phyloP scores from a whole-genome alignment of 2,113 vertebrate genomes.

The Macrotus californicus region DNA sequence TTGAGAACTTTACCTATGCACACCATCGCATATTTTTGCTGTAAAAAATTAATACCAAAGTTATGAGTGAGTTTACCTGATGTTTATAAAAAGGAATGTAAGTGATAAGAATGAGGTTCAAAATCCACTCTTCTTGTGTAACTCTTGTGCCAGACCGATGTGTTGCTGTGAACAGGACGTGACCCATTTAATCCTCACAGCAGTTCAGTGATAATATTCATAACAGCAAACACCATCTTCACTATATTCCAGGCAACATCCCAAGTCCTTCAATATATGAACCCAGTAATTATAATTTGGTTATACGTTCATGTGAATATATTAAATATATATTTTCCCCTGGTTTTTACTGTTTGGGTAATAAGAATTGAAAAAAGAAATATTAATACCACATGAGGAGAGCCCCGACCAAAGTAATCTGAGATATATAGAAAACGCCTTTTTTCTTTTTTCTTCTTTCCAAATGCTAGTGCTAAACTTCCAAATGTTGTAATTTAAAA shows the following conservation, averaged over 20 bases:
- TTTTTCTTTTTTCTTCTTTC: constrained; percentile 66
- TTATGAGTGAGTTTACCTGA: background rate
- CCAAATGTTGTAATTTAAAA: constrained; percentile 69
- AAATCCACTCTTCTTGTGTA: background rate
- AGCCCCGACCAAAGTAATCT: constrained; percentile 71
- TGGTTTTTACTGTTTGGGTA: constrained; percentile 74
- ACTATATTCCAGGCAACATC: background rate
- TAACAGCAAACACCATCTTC: background rate
- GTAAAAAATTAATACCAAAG: background rate
- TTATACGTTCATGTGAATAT: background rate
- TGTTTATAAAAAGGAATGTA: background rate
- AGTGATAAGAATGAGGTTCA: background rate
- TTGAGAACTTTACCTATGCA: background rate
- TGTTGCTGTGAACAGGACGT: background rate
- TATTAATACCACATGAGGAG: constrained; percentile 51
- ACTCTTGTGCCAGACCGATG: background rate
- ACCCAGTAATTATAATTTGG: background rate
- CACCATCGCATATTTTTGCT: background rate
- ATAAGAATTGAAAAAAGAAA: constrained; percentile 71
- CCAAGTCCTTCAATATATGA: background rate
- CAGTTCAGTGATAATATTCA: background rate
- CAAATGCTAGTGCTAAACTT: constrained; percentile 80
- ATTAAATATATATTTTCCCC: constrained; percentile 32
- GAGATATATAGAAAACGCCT: constrained; percentile 70
- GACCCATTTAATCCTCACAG: background rate